Evolutionary conservation across 1,140 invertebrate genomes (phyloP).

Genomic region (Brachionus rotundiformis): DNA sequence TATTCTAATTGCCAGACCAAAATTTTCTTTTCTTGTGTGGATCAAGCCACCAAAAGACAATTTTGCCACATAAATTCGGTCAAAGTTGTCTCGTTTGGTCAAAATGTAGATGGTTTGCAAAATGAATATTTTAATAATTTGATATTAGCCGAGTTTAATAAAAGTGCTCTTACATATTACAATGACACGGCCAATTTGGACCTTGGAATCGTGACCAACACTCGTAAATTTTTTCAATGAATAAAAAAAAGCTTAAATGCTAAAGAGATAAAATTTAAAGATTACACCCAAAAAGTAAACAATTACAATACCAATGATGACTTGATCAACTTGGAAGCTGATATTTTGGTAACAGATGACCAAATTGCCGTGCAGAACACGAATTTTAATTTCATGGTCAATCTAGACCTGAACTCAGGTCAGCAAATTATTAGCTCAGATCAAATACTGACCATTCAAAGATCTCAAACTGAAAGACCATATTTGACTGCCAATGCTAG

Average conservation of each 20-base stretch:
- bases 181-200: constrained; percentile 54
- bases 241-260: too few relatives aligned
- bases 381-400: neutral
- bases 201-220: constrained; percentile 57
- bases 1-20: neutral
- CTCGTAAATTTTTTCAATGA: constrained; percentile 56
- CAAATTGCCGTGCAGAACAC: constrained; percentile 20
- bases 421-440: neutral
- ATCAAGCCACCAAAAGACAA: neutral
- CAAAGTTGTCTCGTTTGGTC: constrained; percentile 54
- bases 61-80: neutral
- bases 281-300: constrained; percentile 52
- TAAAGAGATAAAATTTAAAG: constrained; percentile 15
- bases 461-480: neutral
- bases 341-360: constrained; percentile 56
- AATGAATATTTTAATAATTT: constrained; percentile 51
- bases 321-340: constrained; percentile 54
- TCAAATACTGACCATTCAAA: neutral
- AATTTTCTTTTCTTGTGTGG: neutral
- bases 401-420: neutral
- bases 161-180: constrained; percentile 55
- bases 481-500: neutral
- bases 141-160: constrained; percentile 48
- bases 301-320: constrained; percentile 54
- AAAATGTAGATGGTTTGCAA: constrained; percentile 54